Evolutionary conservation across 2,113 vertebrate species (phyloP).

Genomic region (Burhinus bistriatus): DNA sequence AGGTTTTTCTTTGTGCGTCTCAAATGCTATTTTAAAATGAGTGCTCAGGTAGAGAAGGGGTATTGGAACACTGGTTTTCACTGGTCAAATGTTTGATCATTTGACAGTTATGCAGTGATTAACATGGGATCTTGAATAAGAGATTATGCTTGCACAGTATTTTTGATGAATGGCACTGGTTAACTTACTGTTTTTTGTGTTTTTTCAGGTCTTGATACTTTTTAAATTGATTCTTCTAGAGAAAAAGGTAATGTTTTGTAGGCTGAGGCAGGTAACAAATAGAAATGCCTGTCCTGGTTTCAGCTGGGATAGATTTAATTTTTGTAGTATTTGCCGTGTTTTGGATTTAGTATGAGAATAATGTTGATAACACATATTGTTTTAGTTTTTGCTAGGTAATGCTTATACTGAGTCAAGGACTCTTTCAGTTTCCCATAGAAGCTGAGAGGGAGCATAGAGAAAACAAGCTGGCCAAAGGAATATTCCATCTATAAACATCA

Average conservation of each 20-base stretch:
- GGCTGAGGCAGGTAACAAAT: background rate
- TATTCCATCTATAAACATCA: background rate
- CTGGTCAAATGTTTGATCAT: background rate
- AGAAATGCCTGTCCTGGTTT: background rate
- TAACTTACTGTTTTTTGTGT: background rate
- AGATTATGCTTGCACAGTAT: background rate
- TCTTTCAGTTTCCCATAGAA: background rate
- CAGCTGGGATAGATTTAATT: background rate
- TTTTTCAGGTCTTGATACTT: slow-evolving; percentile 87
- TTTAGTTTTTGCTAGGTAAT: background rate
- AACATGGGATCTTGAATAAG: background rate
- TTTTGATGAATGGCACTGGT: background rate
- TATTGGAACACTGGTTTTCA: background rate
- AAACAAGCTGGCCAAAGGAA: background rate
- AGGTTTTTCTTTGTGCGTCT: background rate
- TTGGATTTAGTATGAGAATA: background rate
- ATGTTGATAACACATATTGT: background rate
- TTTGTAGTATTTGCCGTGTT: background rate
- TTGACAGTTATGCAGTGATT: background rate
- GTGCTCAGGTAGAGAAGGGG: background rate
- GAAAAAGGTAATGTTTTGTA: slow-evolving; percentile 85
- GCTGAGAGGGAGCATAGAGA: background rate
- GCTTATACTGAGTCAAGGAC: background rate
- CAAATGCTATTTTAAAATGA: background rate
- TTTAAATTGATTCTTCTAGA: slow-evolving; percentile 97